Base-by-base conservation (phyloP, 2,797 vertebrate genomes). In the Tapera naevia region DNA sequence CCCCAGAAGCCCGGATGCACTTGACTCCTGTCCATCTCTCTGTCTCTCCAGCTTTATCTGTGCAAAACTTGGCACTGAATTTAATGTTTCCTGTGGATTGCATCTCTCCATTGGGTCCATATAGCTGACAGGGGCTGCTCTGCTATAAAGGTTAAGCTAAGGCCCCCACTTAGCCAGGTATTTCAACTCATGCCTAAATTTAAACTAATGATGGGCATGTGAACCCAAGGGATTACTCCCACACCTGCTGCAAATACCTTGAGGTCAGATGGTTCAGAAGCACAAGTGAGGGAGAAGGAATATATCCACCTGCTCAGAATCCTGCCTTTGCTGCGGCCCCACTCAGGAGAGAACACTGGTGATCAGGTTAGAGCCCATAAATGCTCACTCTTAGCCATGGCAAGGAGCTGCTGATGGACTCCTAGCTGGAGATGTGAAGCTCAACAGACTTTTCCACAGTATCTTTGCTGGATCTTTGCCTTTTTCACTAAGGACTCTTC, bases 21-120 rank as follows among this genome's bases (percentile, higher is more conserved):
- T 95, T 93, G 87, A 91, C 87, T 91, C 82, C 87, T 88, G 94
- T 95, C 93, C 87, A 48, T 95, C 85, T 91, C 65, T 37, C 50
- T 81, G 58, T 48, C 88, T 74, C 62, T 83, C 4, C 9, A 43
- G 86, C 84, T 83, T 88, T 79, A 91, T 72, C 88, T 37, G 24
- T 5, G 43, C 10, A 8, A 60, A 94, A 56, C 41, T 54, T 91
- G 73, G 87, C 79, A 50, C 65, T 50, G 66, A 45, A 75, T 79
- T 39, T 37, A 56, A 66, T 35, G 53, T 61, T 91, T 3, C 1
- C 72, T n/a, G 73, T 15, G 65, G 73, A 50, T 79, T 41, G 39
- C 3, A 5, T 58, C 2, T 17, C 80, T 72, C 56, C 53, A 0
- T 13, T 25, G 78, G 91, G 67, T 11, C 60, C 66, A 11, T 58